Conservation (phyloP, 2,113 vertebrate genomes). For the Paratilapia polleni region DNA sequence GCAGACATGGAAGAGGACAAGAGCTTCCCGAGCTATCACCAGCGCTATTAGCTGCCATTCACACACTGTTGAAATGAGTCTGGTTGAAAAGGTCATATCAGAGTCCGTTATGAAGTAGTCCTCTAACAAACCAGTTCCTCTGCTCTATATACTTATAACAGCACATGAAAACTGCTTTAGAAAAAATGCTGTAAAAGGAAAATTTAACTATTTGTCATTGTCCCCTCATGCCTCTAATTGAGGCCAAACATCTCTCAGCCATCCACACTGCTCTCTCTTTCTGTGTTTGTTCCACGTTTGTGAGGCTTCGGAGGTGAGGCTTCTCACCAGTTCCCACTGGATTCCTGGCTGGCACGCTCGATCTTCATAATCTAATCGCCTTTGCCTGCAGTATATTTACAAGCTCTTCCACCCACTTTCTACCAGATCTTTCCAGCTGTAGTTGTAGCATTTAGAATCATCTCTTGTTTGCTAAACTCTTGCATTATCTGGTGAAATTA, state of each 20-base stretch:
- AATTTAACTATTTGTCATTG: not conserved
- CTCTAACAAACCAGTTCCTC: not conserved
- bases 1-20: not conserved
- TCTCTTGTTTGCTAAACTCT: not conserved
- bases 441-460: not conserved
- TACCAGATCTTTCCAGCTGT: not conserved
- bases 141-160: slow-evolving; percentile 12
- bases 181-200: not conserved
- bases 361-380: not conserved
- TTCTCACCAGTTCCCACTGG: not conserved
- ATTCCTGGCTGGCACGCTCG: not conserved
- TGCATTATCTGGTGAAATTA: not conserved
- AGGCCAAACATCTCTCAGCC: not conserved
- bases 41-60: not conserved
- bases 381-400: not conserved
- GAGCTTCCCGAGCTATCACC: not conserved
- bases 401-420: not conserved
- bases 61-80: not conserved
- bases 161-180: not conserved
- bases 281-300: not conserved
- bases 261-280: not conserved
- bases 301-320: not conserved
- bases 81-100: slow-evolving; percentile 20
- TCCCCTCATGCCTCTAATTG: not conserved
- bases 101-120: not conserved